These are phyloP conservation scores for Drosophila fungiperda DNA, from an alignment of 2,888 invertebrate species.

Conservation along the genomic window DNA sequence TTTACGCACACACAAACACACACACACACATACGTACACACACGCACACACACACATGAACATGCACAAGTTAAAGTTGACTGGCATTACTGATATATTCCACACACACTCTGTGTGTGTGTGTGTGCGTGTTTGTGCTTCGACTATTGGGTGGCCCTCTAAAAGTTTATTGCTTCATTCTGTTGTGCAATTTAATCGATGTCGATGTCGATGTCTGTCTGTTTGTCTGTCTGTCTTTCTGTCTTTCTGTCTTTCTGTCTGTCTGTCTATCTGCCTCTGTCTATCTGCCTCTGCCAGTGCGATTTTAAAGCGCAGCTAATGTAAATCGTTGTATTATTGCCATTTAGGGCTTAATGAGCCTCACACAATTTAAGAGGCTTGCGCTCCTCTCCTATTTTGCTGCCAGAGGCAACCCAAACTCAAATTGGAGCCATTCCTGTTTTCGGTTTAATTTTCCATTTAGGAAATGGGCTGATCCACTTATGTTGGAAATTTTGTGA, in stretches of 20 bases:
- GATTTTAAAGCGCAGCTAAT: conserved; percentile 76
- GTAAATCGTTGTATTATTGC: conserved; percentile 73
- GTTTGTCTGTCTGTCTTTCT: neutral
- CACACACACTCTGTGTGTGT: conserved; percentile 13
- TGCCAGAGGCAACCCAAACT: neutral
- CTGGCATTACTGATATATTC: conserved; percentile 62
- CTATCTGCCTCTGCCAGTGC: conserved; percentile 14
- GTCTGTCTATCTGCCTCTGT: conserved; percentile 6
- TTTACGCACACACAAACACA: conserved; percentile 60
- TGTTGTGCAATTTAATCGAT: conserved; percentile 79
- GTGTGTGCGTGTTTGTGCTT: conserved; percentile 8
- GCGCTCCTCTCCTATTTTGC: conserved; percentile 6
- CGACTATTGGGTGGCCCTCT: conserved; percentile 62
- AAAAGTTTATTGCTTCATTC: conserved; percentile 80
- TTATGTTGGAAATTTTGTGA: conserved; percentile 5
- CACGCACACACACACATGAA: conserved; percentile 18
- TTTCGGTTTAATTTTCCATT: conserved; percentile 11
- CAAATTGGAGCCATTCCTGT: neutral
- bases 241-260: conserved; percentile 3
- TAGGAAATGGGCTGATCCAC: conserved; percentile 9
- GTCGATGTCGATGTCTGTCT: conserved; percentile 63
- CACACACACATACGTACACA: conserved; percentile 19
- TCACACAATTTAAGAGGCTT: conserved; percentile 54
- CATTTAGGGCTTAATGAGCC: conserved; percentile 71
- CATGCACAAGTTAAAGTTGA: conserved; percentile 34